Conservation (phyloP, 2,888 invertebrate species). For the Magallana nippona region DNA sequence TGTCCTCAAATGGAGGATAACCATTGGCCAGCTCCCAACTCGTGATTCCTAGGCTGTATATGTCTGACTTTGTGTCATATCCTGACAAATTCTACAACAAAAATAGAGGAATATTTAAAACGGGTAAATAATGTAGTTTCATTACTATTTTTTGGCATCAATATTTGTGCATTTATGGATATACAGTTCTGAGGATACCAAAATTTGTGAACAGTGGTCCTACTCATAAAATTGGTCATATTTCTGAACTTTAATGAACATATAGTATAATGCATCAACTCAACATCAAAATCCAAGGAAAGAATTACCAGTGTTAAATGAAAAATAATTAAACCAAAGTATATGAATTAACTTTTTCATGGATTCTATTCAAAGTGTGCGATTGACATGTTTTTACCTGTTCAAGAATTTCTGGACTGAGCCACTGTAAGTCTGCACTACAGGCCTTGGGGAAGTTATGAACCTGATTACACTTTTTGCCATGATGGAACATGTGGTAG, state of each 20-base stretch:
- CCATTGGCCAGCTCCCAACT: slow-evolving; percentile 94
- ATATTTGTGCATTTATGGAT: too few species aligned
- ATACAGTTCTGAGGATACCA: too few species aligned
- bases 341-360: too few species aligned
- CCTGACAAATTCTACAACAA: slow-evolving; percentile 87
- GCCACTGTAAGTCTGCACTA: slow-evolving; percentile 89
- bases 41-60: slow-evolving; percentile 93
- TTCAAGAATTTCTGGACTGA: slow-evolving; percentile 93
- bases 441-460: slow-evolving; percentile 89
- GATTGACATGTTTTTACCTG: slow-evolving; percentile 82
- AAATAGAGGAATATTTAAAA: neutral
- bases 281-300: too few species aligned
- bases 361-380: too few species aligned
- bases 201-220: too few species aligned
- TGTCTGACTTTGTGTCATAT: slow-evolving; percentile 93
- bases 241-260: too few species aligned
- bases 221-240: too few species aligned
- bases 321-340: too few species aligned
- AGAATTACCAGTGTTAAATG: too few species aligned
- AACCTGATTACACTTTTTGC: slow-evolving; percentile 85
- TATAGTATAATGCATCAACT: too few species aligned
- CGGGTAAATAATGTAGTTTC: neutral
- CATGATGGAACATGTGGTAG: slow-evolving; percentile 87
- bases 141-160: too few species aligned
- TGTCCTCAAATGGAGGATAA: slow-evolving; percentile 91